These are phyloP conservation scores for Scrobipalpa costella DNA, from an alignment of 2,888 invertebrate genomes.

Conservation along the genomic window DNA sequence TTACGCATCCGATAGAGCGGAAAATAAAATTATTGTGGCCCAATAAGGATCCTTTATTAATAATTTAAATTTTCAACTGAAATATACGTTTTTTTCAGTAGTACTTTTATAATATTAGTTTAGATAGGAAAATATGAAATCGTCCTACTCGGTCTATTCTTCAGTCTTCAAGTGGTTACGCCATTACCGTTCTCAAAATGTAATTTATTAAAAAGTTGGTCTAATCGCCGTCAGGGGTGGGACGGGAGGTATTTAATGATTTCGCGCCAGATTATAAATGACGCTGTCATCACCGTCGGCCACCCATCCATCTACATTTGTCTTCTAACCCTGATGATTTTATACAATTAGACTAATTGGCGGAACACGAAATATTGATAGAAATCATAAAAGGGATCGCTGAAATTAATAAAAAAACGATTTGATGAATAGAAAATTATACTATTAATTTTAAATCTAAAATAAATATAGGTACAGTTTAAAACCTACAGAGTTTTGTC, in stretches of 20 bases:
- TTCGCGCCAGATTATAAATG: constrained; percentile 63
- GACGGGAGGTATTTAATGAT: constrained; percentile 59
- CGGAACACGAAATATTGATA: constrained; percentile 26
- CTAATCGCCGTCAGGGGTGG: constrained; percentile 41
- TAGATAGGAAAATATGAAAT: no score
- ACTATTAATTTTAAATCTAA: no score
- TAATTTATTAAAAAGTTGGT: constrained; percentile 54
- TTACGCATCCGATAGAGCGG: not conserved
- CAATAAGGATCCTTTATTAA: no score
- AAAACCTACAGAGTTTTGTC: no score
- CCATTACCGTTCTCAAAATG: constrained; percentile 28
- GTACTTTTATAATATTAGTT: no score
- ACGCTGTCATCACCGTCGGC: constrained; percentile 66
- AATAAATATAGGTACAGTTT: no score
- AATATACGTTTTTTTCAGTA: no score
- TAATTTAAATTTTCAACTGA: no score
- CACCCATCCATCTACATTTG: constrained; percentile 67
- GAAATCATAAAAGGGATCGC: not conserved
- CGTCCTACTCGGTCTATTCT: no score
- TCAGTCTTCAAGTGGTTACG: not conserved
- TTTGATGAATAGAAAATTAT: not conserved
- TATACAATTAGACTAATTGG: constrained; percentile 57
- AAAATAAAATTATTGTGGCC: no score
- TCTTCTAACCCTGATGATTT: constrained; percentile 57
- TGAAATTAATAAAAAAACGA: not conserved